Base-by-base conservation (phyloP, 2,113 vertebrate genomes). In the Macrotus californicus region DNA sequence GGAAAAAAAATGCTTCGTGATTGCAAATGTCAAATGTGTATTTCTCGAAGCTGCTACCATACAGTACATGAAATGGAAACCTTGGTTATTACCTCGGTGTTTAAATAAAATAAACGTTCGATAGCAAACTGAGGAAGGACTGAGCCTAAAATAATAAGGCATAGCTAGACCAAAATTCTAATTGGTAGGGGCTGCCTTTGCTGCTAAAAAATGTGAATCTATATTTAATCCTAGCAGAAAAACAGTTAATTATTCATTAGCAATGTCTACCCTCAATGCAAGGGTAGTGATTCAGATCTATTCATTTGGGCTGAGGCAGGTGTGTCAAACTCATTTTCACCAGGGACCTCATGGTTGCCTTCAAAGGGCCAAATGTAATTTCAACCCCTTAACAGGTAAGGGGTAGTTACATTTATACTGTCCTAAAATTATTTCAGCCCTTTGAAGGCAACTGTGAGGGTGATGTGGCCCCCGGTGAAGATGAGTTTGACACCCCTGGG, bases 41-140 rank as follows among this genome's bases (percentile, higher is more conserved):
- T 48, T 66, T 56, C 39, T 43, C 48, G 26, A 96, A 61, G 34
- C 72, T 70, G 39, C n/a, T 94, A n/a, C 29, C 43, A 22, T 26
- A 26, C 1, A 5, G 26, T 50, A 48, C 2, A 7, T 39, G 48
- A 91, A 94, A 56, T 56, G 43, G 31, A 91, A 85, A 43, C 52
- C 36, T 39, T 61, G 31, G 29, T 87, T 72, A 84, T 72, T 72
- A 66, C 15, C 31, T 64, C 48, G 43, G 36, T 75, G 48, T 70
- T 94, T 95, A 95, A 96, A 64, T 79, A 85, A 94, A 93, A 92
- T 85, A 66, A 81, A 52, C 21, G 6, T 64, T 79, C 92, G 54
- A n/a, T 59, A 82, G 59, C 79, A 75, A 83, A 87, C 29, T 19
- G 39, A 73, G 24, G 6, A 66, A 94, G 3, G 15, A 36, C 19